Evolutionary conservation across 2,888 invertebrate genomes (phyloP).

Genomic region (Vandiemenella viatica): DNA sequence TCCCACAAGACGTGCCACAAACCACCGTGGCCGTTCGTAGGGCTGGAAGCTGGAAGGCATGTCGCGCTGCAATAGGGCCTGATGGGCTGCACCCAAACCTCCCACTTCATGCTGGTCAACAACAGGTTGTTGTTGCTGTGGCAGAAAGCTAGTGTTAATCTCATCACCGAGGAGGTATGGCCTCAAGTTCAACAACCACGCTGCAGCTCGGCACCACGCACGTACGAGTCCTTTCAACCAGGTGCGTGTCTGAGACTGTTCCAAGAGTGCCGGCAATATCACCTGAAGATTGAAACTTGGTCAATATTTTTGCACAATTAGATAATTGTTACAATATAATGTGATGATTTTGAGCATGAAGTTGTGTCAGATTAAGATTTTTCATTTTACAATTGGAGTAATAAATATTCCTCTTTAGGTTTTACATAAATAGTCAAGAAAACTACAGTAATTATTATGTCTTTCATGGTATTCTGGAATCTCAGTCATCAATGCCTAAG

Average conservation of each 20-base stretch:
- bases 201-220: conserved; percentile 71
- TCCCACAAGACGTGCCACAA: conserved; percentile 49
- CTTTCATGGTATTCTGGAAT: too few relatives aligned
- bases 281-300: too few relatives aligned
- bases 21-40: conserved; percentile 72
- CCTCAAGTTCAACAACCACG: conserved; percentile 71
- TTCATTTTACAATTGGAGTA: too few relatives aligned
- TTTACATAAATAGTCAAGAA: too few relatives aligned
- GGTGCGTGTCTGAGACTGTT: conserved; percentile 88
- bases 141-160: conserved; percentile 3
- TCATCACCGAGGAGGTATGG: conserved; percentile 77
- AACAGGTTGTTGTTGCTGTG: conserved; percentile 2
- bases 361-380: too few relatives aligned
- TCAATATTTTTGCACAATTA: too few relatives aligned
- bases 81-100: conserved; percentile 65
- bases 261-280: conserved; percentile 86
- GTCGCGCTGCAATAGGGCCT: conserved; percentile 75
- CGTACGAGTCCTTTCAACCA: conserved; percentile 85
- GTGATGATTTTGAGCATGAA: too few relatives aligned
- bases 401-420: too few relatives aligned
- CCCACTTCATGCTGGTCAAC: conserved; percentile 16
- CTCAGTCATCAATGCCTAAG: too few relatives aligned
- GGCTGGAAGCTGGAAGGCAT: conserved; percentile 74
- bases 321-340: too few relatives aligned
- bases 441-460: too few relatives aligned